A percentile compares a stretch with the other conserved stretches of the same genome.
These are phyloP conservation scores for Phoxinus dragarum DNA, from an alignment of 2,797 vertebrate species.

Conservation along the genomic window DNA sequence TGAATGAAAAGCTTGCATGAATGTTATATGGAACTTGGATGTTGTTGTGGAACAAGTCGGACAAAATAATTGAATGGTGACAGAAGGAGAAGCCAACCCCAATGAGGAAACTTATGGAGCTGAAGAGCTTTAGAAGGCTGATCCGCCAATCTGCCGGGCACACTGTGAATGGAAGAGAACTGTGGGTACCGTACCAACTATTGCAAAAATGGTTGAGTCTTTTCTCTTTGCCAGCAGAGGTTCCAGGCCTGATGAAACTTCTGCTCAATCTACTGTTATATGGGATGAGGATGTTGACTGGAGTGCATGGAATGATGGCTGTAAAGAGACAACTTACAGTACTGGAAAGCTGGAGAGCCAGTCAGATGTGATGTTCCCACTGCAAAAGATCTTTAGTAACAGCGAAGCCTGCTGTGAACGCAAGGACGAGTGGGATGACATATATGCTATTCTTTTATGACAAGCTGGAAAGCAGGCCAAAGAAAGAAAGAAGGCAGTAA, in stretches of 20 bases:
- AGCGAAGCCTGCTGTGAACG: neutral
- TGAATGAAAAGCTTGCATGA: neutral
- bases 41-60: neutral
- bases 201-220: neutral
- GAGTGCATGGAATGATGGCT: neutral
- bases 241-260: neutral
- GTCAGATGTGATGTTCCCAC: neutral
- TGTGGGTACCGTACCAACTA: neutral
- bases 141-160: neutral
- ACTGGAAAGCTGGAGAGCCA: neutral
- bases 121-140: neutral
- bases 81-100: neutral
- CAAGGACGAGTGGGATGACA: neutral
- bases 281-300: too few relatives aligned
- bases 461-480: neutral
- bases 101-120: neutral
- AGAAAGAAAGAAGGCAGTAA: neutral
- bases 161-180: neutral
- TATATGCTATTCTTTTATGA: neutral
- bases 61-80: neutral
- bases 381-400: neutral
- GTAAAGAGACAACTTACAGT: neutral
- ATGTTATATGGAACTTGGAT: neutral
- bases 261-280: neutral
- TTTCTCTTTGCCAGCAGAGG: neutral